Base-by-base conservation (phyloP, 2,797 vertebrate species). In the Neosilurus mollespiculum region DNA sequence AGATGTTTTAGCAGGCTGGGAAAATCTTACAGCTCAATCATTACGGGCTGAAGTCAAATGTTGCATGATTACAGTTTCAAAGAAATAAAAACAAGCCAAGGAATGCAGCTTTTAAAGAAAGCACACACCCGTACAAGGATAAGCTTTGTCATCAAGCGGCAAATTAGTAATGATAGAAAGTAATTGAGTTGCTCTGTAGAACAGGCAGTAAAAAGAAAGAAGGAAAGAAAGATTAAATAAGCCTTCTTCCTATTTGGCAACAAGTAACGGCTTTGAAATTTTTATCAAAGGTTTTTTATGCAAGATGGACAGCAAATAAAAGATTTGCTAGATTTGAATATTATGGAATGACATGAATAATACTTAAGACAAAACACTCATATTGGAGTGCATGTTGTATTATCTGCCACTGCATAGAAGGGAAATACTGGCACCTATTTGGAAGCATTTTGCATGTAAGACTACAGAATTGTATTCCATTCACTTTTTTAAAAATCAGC, bases 51-150 rank as follows among this genome's bases (percentile, higher is more conserved):
- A 34, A 11, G 58, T 85, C 78, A 70, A 51, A 24, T 18, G 66
- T 43, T 54, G 12, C 83, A 69, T 67, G 86, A 86, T 91, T 88
- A 84, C 3, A 30, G 22, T 61, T 88, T 89, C 83, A 92, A 92
- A 91, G 73, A 69, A 87, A 85, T 72, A 78, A 78, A 85, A 87
- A 89, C 69, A 75, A 84, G 79, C 56, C 69, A 6, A 86, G 24
- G 70, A 89, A 87, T 89, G 83, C 43, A 37, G 49, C 37, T 62
- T 43, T 59, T 49, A 59, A 75, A n/a, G 70, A 79, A 77, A 9
- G 43, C 64, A 59, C 49, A 24, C 71, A 77, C 71, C 78, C 59
- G 66, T 53, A 77, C 64, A 75, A 58, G 37, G 58, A 64, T 77
- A n/a, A 67, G 71, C 34, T 86, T 84, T 78, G 70, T 89, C 80